Evolutionary conservation across 2,113 vertebrate genomes (phyloP).

Genomic region (Herpailurus yagouaroundi): DNA sequence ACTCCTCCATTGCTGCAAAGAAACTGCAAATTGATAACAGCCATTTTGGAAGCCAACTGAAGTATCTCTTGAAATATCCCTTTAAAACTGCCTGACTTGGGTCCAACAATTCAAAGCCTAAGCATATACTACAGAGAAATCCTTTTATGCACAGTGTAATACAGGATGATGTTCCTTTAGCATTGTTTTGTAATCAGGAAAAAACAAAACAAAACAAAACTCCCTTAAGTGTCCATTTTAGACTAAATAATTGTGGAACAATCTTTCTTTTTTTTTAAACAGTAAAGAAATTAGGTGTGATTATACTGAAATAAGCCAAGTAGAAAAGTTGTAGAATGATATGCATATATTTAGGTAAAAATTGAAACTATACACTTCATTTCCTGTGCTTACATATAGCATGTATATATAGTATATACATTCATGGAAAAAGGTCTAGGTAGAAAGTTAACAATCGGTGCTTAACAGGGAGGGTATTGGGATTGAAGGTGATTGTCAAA

Average conservation of each 20-base stretch:
- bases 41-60: neutral
- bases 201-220: neutral
- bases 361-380: neutral
- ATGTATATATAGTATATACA: neutral
- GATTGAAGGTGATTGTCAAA: slow-evolving; percentile 21
- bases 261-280: neutral
- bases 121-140: neutral
- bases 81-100: slow-evolving; percentile 5
- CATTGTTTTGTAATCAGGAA: neutral
- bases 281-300: neutral
- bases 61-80: neutral
- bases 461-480: neutral
- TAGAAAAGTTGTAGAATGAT: slow-evolving; percentile 36
- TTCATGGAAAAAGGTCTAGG: neutral
- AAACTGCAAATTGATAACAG: neutral
- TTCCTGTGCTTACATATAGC: neutral
- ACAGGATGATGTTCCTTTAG: neutral
- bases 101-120: neutral
- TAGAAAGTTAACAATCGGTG: neutral
- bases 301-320: neutral
- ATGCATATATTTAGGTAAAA: slow-evolving; percentile 15
- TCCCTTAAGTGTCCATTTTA: neutral
- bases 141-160: neutral
- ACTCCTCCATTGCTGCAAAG: neutral
- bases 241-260: neutral